These are phyloP conservation scores for Dasyurus viverrinus DNA, from an alignment of 2,113 vertebrate species.

Conservation along the genomic window DNA sequence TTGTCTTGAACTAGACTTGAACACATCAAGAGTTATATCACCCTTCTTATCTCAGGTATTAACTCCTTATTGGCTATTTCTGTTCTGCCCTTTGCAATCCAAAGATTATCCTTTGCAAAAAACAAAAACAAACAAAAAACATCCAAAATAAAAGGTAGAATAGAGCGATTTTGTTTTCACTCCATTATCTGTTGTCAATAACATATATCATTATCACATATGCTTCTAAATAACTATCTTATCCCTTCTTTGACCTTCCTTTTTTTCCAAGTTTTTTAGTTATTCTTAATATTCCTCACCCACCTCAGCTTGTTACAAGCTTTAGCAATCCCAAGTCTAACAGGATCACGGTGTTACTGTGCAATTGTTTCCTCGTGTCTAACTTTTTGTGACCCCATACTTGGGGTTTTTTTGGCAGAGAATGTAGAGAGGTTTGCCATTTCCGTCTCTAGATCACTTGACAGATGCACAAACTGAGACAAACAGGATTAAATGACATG, in stretches of 20 bases:
- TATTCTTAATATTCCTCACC: background rate
- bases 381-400: too few species aligned
- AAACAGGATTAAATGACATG: too few species aligned
- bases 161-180: background rate
- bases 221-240: background rate
- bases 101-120: background rate
- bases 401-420: too few species aligned
- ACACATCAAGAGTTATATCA: background rate
- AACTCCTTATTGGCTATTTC: background rate
- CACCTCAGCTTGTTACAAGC: background rate
- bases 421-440: too few species aligned
- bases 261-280: background rate
- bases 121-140: background rate
- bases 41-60: background rate
- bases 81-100: background rate
- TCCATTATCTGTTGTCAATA: background rate
- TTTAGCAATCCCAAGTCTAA: background rate
- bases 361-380: too few species aligned
- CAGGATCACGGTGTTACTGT: too few species aligned
- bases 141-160: background rate
- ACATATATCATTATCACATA: background rate
- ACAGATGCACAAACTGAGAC: too few species aligned
- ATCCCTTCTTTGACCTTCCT: background rate
- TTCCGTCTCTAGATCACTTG: too few species aligned
- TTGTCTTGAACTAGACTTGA: background rate